A percentile compares a stretch with the other conserved stretches of the same genome.
Evolutionary conservation across 2,113 vertebrate species (phyloP).

Genomic region (Spea multiplicata): DNA sequence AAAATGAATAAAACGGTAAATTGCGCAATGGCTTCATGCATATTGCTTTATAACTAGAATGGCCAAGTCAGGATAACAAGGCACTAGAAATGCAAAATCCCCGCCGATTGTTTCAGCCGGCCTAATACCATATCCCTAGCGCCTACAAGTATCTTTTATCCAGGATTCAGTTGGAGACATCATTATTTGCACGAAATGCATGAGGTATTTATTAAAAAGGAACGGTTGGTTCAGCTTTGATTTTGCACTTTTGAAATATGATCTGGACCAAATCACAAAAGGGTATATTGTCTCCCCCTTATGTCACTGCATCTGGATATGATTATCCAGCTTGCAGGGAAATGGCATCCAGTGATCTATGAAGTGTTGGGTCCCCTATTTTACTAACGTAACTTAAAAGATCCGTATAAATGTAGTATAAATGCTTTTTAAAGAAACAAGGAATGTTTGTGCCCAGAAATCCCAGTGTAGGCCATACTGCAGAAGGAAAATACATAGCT

Average conservation of each 20-base stretch:
- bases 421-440: slow-evolving; percentile 47
- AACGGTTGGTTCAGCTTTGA: slow-evolving; percentile 59
- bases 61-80: not conserved
- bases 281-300: slow-evolving; percentile 55
- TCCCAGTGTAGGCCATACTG: too few relatives aligned
- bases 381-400: slow-evolving; percentile 50
- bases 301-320: slow-evolving; percentile 64
- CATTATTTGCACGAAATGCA: slow-evolving; percentile 50
- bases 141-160: slow-evolving; percentile 4
- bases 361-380: slow-evolving; percentile 44
- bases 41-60: slow-evolving; percentile 27
- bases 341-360: slow-evolving; percentile 51
- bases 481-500: too few relatives aligned
- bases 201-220: slow-evolving; percentile 60
- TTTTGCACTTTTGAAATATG: slow-evolving; percentile 65
- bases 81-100: slow-evolving; percentile 12
- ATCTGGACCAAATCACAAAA: slow-evolving; percentile 57
- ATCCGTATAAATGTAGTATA: slow-evolving; percentile 47
- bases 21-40: slow-evolving; percentile 8
- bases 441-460: slow-evolving; percentile 7
- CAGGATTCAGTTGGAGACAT: slow-evolving; percentile 47
- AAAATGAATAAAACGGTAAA: slow-evolving; percentile 15
- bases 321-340: slow-evolving; percentile 60
- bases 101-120: slow-evolving; percentile 19
- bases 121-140: slow-evolving; percentile 5